phyloP scores from a whole-genome alignment of 2,888 invertebrate genomes.

The Dinocampus coccinellae region DNA sequence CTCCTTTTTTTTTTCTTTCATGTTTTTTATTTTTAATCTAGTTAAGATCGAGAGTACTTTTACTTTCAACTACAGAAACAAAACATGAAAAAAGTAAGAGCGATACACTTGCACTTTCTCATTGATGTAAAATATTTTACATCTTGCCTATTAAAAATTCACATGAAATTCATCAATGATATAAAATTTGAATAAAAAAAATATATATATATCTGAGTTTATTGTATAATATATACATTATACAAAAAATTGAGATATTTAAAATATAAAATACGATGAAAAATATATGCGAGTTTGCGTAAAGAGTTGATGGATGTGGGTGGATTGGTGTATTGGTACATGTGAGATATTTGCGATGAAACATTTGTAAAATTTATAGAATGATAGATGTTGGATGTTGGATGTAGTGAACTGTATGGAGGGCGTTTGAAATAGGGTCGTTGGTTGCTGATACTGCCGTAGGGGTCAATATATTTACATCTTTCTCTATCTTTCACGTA shows the following conservation, averaged over 20 bases:
- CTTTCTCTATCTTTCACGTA: slow-evolving; percentile 11
- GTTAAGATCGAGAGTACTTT: slow-evolving; percentile 44
- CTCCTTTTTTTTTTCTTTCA: background rate
- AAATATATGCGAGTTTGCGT: background rate
- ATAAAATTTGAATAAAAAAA: no score
- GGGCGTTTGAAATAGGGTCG: slow-evolving; percentile 13
- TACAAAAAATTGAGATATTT: no score
- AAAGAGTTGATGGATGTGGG: no score
- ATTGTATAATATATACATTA: no score
- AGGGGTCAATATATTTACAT: slow-evolving; percentile 16
- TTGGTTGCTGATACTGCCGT: slow-evolving; percentile 36
- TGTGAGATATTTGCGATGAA: background rate
- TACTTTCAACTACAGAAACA: slow-evolving; percentile 38
- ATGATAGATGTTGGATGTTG: background rate
- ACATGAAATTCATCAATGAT: no score
- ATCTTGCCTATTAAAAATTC: no score
- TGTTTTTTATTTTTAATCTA: slow-evolving; percentile 39
- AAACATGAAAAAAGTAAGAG: slow-evolving; percentile 27
- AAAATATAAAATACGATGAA: background rate
- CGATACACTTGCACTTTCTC: background rate
- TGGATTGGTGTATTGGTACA: no score
- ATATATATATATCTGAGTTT: background rate
- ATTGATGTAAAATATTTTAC: background rate
- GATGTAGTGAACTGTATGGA: background rate
- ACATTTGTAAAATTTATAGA: background rate